phyloP scores from a whole-genome alignment of 2,888 invertebrate genomes.

The Taphrorychus bicolor region DNA sequence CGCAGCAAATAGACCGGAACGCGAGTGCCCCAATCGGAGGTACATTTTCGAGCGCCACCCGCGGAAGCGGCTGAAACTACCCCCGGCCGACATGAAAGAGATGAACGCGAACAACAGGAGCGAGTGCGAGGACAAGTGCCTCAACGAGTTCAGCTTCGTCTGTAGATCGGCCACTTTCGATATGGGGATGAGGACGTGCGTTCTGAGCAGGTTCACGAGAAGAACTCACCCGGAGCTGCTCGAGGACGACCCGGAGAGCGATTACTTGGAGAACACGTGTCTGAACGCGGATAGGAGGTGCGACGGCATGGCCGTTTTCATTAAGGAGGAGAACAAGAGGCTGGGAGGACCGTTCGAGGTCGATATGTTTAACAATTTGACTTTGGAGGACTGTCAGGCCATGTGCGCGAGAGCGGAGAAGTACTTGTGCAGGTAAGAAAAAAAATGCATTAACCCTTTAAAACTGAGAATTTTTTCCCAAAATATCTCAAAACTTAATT shows the following conservation, averaged over 20 bases:
- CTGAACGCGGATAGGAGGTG: slow-evolving; percentile 86
- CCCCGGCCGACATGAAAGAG: slow-evolving; percentile 83
- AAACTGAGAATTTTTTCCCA: not conserved
- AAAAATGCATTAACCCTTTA: not conserved
- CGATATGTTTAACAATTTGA: slow-evolving; percentile 85
- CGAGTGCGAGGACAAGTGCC: slow-evolving; percentile 88
- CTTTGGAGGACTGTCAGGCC: slow-evolving; percentile 86
- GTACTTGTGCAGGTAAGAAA: slow-evolving; percentile 75
- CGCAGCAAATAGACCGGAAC: slow-evolving; percentile 81
- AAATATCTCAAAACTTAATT: not conserved
- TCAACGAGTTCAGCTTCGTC: slow-evolving; percentile 88
- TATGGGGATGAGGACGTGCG: slow-evolving; percentile 77
- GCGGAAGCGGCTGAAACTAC: slow-evolving; percentile 81
- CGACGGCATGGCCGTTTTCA: slow-evolving; percentile 85
- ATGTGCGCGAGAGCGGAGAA: slow-evolving; percentile 88
- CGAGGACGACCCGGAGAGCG: slow-evolving; percentile 85
- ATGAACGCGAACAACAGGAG: slow-evolving; percentile 84
- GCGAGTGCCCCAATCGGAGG: slow-evolving; percentile 86
- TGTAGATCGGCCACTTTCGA: slow-evolving; percentile 89
- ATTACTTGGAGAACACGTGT: slow-evolving; percentile 91
- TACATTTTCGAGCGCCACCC: slow-evolving; percentile 90
- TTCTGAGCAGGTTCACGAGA: slow-evolving; percentile 81
- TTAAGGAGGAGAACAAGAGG: slow-evolving; percentile 88
- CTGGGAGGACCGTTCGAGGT: slow-evolving; percentile 89
- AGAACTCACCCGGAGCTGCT: slow-evolving; percentile 85